Percentiles rank a stretch among this genome's conserved stretches.
phyloP scores from a whole-genome alignment of 2,888 invertebrate genomes.

The Trachelus iudaicus region DNA sequence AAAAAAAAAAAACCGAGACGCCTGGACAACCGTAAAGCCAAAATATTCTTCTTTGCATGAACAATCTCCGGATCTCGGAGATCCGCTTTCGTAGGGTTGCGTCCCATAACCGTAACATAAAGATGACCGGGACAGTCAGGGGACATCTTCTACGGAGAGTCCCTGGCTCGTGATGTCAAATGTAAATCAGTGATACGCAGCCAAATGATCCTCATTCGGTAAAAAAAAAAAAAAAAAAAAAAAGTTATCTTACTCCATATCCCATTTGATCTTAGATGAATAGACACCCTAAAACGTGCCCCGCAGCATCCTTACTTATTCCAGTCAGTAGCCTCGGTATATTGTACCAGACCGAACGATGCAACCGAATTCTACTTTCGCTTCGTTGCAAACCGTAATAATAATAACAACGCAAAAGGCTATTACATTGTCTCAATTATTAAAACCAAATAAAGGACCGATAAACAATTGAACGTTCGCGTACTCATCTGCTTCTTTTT shows the following conservation, averaged over 20 bases:
- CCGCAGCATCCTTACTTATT: not conserved
- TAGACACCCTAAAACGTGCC: not conserved
- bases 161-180: conserved; percentile 27
- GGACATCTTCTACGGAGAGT: not conserved
- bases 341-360: not conserved
- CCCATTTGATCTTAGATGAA: not conserved
- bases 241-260: conserved; percentile 1
- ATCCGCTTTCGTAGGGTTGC: not conserved
- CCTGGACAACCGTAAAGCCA: not conserved
- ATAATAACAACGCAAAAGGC: not conserved
- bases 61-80: not conserved
- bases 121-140: not conserved
- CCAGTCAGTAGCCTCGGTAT: not conserved
- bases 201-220: conserved; percentile 34
- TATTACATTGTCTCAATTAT: not conserved
- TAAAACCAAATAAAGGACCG: not conserved
- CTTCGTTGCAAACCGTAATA: not conserved
- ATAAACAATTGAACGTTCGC: not conserved
- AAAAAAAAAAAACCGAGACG: no score
- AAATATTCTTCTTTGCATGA: not conserved
- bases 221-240: conserved; percentile 30
- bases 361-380: not conserved
- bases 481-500: not conserved
- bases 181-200: conserved; percentile 41
- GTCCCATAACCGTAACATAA: not conserved